Evolutionary conservation across 2,797 vertebrate species (phyloP), one percentile per base, ranked within the genome.

Genomic region (Parambassis ranga): DNA sequence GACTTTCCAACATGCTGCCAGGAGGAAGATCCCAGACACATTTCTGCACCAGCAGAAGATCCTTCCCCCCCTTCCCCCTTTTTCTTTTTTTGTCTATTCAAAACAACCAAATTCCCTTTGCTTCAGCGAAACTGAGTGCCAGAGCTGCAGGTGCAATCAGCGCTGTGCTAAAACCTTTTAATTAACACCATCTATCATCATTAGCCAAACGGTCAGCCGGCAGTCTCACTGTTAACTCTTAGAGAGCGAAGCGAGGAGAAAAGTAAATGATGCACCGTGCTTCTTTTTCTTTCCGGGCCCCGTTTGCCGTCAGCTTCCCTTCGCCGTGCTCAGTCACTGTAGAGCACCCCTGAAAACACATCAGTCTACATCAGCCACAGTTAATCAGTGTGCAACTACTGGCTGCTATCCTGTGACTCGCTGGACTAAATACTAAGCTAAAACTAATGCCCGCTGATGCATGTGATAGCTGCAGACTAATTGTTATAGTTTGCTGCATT

Each of bases 111-210:
- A 70, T 35, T 60, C 38, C 16, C 44, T 62, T 18, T 30, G 44
- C 71, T 86, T 79, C 71, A 77, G 80, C 52, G 13, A 55, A 82
- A 78, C 51, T 43, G 14, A 52, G 49, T 18, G 57, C 62, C 22
- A 23, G 53, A 79, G 77, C 77, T 90, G 85, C 88, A 92, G 90
- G 90, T 91, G 89, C 82, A 87, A 90, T 92, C 90, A 89, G 86
- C 8, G 30, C 82, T 70, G 82, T 86, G 84, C 84, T 92, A 91
- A 93, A 90, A 82, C 82, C 81, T 87, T 90, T 87, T 93, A 91
- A 93, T 93, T 91, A 92, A 91, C 80, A 71, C 82, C 85, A 93
- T 93, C 91, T 80, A 92, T 93, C 92, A 93, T 92, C 90, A 92
- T 93, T 92, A 93, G 90, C 83, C 82, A 75, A 85, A 89, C 20